Base-by-base conservation (phyloP, 2,113 vertebrate species). In the Neotoma lepida region DNA sequence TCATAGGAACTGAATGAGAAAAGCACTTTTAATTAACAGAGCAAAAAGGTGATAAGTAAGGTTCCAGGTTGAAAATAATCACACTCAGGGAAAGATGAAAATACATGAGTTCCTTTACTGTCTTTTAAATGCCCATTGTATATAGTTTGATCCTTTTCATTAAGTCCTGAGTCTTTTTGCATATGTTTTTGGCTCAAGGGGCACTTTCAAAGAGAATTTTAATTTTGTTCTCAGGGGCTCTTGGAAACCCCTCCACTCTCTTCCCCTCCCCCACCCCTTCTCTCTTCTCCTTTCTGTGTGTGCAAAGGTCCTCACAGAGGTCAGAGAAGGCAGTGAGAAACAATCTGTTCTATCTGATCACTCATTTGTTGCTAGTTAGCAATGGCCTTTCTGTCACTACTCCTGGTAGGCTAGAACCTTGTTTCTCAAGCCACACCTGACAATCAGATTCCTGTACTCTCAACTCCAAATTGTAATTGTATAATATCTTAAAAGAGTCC, bases 11-110 rank as follows among this genome's bases (percentile, higher is more conserved):
- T 95, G 92, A 86, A 58, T 94, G 80, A 96, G 96, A 94, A 97
- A 73, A 95, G 41, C 85, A 97, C 96, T 86, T 91, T 81, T 92
- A 84, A 96, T 96, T 97, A 96, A 91, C 70, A 95, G 91, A 97
- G 64, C 41, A 93, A 90, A 91, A 97, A 77, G 88, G 90, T 84
- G 73, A 95, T 97, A 94, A 71, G 81, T 51, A 54, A 96, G 63
- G 88, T 28, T 44, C 93, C 18, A 58, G 78, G 78, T 77, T 86
- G 82, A 92, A 97, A 96, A 74, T 82, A 86, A 93, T 94, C 22
- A 89, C 86, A 89, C 8, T 86, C 61, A 94, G 90, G 80, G 58
- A 94, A 96, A 95, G 61, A n/a, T 71, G 2, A 73, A 95, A 84
- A 20, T 71, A 89, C 94, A 41, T 88, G 44, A 90, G 85, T 96